Base-by-base conservation (phyloP, 2,113 vertebrate genomes). In the Sapajus apella region DNA sequence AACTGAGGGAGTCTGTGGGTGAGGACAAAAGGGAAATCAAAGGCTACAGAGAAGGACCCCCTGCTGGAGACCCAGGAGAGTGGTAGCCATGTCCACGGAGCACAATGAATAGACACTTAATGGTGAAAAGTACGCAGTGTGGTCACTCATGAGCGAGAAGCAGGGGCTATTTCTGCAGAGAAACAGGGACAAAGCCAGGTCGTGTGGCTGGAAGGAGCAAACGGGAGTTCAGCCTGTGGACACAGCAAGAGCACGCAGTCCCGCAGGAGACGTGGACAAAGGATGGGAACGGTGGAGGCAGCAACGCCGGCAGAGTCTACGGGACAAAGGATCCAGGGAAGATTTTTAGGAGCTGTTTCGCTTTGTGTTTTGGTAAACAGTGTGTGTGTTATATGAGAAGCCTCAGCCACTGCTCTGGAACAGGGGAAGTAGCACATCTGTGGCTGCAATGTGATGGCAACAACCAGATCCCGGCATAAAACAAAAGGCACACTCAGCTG, bases 381-480 rank as follows among this genome's bases (percentile, higher is more conserved):
- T 11, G 1, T 8, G 21, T 2, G 12, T 6, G 0, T 40, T 7
- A 2, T 1, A 3, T 1, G 12, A 37, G 77, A 18, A 40, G 2
- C 32, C 7, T 25, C 14, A 32, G 70, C 25, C 6, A 18, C 76
- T 9, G 12, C 9, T 9, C 1, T 6, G 40, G 56, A 61, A 8
- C 4, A 32, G 0, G 27, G 37, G 27, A 0, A 5, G 25, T 0
- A 6, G 37, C 4, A 0, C 2, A 0, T 12, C 40, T 27, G 7
- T 30, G 45, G 92, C 55, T 50, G 72, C 37, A 18, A 3, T 0
- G 2, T 0, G 50, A 16, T 0, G 1, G 0, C 1, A 6, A 21
- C 32, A 2, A 8, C 30, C 35, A 66, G 61, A 72, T 3, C 52
- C 35, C 7, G 0, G 0, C 23, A 13, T 23, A 14, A n/a, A 6